These are phyloP conservation scores for Brachionus paranguensis DNA, from an alignment of 1,140 invertebrate species.

Conservation along the genomic window DNA sequence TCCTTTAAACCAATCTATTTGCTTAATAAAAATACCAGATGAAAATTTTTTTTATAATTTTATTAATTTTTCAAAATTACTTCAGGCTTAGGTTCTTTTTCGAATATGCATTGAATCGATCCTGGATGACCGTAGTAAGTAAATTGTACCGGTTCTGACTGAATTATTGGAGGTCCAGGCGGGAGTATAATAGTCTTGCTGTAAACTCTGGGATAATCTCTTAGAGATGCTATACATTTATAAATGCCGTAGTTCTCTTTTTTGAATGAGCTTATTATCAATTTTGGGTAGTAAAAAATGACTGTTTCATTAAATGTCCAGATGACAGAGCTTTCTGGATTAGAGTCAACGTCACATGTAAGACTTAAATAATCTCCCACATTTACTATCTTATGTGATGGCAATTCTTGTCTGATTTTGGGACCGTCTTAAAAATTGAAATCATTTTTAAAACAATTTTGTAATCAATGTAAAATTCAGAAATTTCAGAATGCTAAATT, in stretches of 20 bases:
- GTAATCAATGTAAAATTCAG: no score
- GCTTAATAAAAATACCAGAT: background rate
- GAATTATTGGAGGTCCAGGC: slow-evolving; percentile 14
- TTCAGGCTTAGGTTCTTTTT: slow-evolving; percentile 24
- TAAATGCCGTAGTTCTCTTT: slow-evolving; percentile 30
- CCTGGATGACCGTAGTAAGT: slow-evolving; percentile 11
- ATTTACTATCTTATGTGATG: slow-evolving; percentile 20
- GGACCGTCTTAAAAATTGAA: slow-evolving; percentile 3
- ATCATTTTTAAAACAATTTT: background rate
- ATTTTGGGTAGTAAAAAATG: slow-evolving; percentile 26
- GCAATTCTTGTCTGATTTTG: background rate
- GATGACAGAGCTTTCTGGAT: slow-evolving; percentile 4
- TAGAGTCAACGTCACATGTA: slow-evolving; percentile 13
- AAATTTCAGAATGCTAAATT: no score
- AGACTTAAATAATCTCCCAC: background rate
- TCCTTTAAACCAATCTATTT: slow-evolving; percentile 31
- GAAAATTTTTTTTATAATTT: background rate
- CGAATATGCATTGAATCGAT: background rate
- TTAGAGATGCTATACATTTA: slow-evolving; percentile 29
- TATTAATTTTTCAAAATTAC: background rate
- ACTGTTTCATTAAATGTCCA: slow-evolving; percentile 36
- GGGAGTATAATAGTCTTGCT: background rate
- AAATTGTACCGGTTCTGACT: background rate
- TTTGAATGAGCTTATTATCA: slow-evolving; percentile 25
- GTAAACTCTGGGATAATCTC: slow-evolving; percentile 14